Evolutionary conservation across 1,140 invertebrate species (phyloP), one percentile per base, ranked within the genome.

Genomic region (Popillia japonica): DNA sequence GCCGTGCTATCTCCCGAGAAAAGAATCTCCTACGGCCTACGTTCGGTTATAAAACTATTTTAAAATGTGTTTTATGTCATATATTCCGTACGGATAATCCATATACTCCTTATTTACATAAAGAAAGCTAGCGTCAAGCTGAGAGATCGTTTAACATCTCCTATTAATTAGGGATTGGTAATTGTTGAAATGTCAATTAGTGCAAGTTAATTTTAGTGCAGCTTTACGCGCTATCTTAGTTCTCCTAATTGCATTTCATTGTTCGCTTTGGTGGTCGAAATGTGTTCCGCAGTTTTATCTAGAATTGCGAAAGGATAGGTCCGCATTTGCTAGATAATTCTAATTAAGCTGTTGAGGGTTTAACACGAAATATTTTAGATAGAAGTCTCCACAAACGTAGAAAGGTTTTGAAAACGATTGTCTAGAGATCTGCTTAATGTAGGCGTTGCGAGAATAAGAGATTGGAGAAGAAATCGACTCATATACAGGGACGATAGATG

Each of bases 21-120:
- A 55, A 55, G 17, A 55, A 55, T 6, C 11, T 48, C 17, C 48
- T 17, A 2, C 48, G n/a, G 48, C 48, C 48, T 17, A 55, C 48
- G 17, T 55, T 14, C 48, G 48, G 48, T 55, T 55, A 55, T 55
- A 55, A 55, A 55, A 55, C 48, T 55, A 55, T n/a, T 55, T 55
- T 55, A n/a, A 55, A 55, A 55, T 55, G 48, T 55, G 48, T 55
- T 55, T 55, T 17, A 55, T 17, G 48, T 55, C 17, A 55, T n/a
- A 55, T 34, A 34, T 34, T 34, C 27, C 48, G 48, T 6, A 6
- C 17, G 17, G 6, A 14, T 6, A 17, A 17, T 17, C 48, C 14
- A 55, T n/a, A 55, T 55, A 55, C 14, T 55, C 17, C 17, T 55
- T 55, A 55, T 55, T 55, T n/a, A 6, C 48, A 55, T 55, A n/a